These are phyloP conservation scores for Aplochiton taeniatus DNA, from an alignment of 2,797 vertebrate species.

Conservation along the genomic window DNA sequence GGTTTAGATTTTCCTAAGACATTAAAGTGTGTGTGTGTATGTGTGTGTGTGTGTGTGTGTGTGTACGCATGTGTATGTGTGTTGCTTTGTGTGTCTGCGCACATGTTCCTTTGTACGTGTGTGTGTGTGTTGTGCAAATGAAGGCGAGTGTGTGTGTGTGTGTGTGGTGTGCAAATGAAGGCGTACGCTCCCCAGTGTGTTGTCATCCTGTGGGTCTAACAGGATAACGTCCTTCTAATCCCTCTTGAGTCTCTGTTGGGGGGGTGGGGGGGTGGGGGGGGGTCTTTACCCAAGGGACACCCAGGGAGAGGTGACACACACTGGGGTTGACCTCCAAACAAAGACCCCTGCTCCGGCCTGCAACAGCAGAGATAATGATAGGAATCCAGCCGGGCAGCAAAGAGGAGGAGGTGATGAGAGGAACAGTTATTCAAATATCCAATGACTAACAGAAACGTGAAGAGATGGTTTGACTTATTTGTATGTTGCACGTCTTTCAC, in stretches of 20 bases:
- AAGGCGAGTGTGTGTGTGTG: constrained; percentile 34
- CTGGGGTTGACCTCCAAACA: constrained; percentile 38
- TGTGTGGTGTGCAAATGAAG: constrained; percentile 48
- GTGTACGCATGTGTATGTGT: background rate
- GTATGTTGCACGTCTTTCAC: too few relatives aligned
- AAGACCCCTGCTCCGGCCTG: constrained; percentile 61
- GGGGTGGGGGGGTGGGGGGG: constrained; percentile 49
- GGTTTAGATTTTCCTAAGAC: background rate
- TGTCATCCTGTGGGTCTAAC: constrained; percentile 69
- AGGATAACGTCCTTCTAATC: constrained; percentile 83
- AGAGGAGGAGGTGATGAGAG: constrained; percentile 33
- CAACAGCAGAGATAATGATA: constrained; percentile 79
- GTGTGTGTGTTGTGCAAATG: constrained; percentile 40
- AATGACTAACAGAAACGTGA: too few relatives aligned
- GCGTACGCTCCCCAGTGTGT: constrained; percentile 55
- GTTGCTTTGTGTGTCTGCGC: background rate
- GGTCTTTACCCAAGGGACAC: constrained; percentile 21
- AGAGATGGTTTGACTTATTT: too few relatives aligned
- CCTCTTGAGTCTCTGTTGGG: constrained; percentile 78
- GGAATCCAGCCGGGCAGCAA: constrained; percentile 68
- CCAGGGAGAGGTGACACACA: constrained; percentile 15
- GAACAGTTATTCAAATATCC: constrained; percentile 8
- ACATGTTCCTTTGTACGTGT: too few relatives aligned
- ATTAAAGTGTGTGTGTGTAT: background rate
- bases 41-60: background rate